Conservation (phyloP, 2,113 vertebrate species). For the Butorides virescens region DNA sequence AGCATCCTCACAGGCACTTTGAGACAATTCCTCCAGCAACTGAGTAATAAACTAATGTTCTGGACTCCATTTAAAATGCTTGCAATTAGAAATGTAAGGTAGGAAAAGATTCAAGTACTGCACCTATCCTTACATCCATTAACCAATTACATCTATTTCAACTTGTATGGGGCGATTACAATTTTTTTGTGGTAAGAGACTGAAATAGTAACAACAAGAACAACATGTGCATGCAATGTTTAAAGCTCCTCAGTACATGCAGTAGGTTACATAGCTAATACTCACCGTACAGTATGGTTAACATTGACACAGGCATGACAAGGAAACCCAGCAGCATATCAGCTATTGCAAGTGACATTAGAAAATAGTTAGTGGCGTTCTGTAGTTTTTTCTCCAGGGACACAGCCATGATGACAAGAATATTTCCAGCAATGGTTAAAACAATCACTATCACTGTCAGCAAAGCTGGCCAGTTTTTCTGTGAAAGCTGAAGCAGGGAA, state of each 20-base stretch:
- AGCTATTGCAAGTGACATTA: slow-evolving; percentile 96
- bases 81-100: not conserved
- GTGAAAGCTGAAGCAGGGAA: slow-evolving; percentile 52
- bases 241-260: not conserved
- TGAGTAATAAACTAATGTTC: not conserved
- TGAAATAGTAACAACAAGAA: not conserved
- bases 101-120: not conserved
- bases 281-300: slow-evolving; percentile 96
- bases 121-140: not conserved
- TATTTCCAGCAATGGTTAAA: slow-evolving; percentile 92
- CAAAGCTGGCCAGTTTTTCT: slow-evolving; percentile 92
- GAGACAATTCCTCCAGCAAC: not conserved
- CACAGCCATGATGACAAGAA: slow-evolving; percentile 95
- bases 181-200: not conserved
- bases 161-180: not conserved
- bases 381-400: slow-evolving; percentile 96
- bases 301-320: slow-evolving; percentile 96
- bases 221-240: not conserved
- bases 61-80: not conserved
- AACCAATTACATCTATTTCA: not conserved
- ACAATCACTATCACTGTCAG: slow-evolving; percentile 85
- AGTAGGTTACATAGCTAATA: slow-evolving; percentile 11
- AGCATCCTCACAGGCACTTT: not conserved
- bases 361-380: slow-evolving; percentile 96
- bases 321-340: slow-evolving; percentile 95